Evolutionary conservation across 2,888 invertebrate species (phyloP), one percentile per base, ranked within the genome.

Genomic region (Exephanes ischioxanthus): DNA sequence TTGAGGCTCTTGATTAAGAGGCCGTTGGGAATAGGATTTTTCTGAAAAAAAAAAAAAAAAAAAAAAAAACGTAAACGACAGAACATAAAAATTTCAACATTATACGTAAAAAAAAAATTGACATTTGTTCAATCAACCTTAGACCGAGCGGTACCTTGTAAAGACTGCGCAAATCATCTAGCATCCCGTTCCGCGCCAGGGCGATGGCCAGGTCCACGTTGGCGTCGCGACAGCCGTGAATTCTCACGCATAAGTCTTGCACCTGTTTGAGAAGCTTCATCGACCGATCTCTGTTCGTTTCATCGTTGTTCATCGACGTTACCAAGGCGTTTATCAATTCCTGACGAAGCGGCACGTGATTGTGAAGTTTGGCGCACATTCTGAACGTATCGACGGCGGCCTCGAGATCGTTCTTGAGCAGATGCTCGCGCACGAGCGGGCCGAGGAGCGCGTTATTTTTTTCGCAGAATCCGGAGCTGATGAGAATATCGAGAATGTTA

Each of bases 281-380:
- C 37, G 41, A 45, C 6, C 71, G n/a, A 7, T 72, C 66, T 16
- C 45, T 84, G 11, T 3, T 68, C 11, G 67, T 9, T 41, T 75
- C 55, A 16, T 80, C 41, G 1, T 2, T 22, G 45, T 51, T 66
- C 6, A 76, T 76, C 16, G 55, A n/a, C 88, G 80, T 26, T 1
- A 89, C 91, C 55, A 95, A 85, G 73, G 92, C 89, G n/a, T 87
- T 86, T 3, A 96, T 90, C 0, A 97, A 86, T 92, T 96, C 96
- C 87, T 96, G 95, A 89, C 96, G 96, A 11, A 96, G 91, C 0
- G 97, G 97, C 0, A 96, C 96, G 87, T 95, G 95, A 75, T 94
- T 95, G 90, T 96, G 95, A 63, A 94, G 94, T 1, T 94, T 90
- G 0, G 95, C 94, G 75, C 95, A 91, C 0, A 94, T 90, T 22